phyloP scores from a whole-genome alignment of 2,797 vertebrate species.

The Triplophysa yarkandensis region DNA sequence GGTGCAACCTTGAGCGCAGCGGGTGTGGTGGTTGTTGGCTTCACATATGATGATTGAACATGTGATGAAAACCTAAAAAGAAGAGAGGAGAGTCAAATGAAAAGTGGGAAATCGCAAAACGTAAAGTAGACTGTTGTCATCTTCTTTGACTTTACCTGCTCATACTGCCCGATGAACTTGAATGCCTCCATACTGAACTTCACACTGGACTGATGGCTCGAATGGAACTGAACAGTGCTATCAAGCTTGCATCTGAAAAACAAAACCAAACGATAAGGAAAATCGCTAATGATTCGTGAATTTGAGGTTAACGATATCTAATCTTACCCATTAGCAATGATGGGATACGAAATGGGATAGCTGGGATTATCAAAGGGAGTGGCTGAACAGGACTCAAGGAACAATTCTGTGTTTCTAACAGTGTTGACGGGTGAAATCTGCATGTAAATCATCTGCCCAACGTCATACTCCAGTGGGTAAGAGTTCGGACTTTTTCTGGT shows the following conservation, averaged over 20 bases:
- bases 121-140: not conserved
- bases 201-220: constrained; percentile 46
- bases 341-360: constrained; percentile 58
- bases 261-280: not conserved
- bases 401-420: constrained; percentile 61
- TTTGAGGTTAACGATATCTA: not conserved
- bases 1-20: constrained; percentile 67
- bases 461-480: constrained; percentile 61
- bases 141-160: constrained; percentile 66
- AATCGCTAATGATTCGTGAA: not conserved
- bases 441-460: constrained; percentile 64
- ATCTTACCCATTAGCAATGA: constrained; percentile 63
- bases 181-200: constrained; percentile 72
- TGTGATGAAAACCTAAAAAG: constrained; percentile 73
- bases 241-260: constrained; percentile 65
- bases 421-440: constrained; percentile 58
- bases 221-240: constrained; percentile 59
- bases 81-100: not conserved
- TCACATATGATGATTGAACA: constrained; percentile 73
- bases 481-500: constrained; percentile 7
- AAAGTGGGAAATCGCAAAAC: not conserved
- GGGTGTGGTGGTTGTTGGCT: constrained; percentile 56
- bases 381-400: constrained; percentile 67
- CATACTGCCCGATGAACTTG: constrained; percentile 71
- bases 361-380: constrained; percentile 64